Evolutionary conservation across 1,140 invertebrate genomes (phyloP).

Genomic region (Bactericera cockerelli): DNA sequence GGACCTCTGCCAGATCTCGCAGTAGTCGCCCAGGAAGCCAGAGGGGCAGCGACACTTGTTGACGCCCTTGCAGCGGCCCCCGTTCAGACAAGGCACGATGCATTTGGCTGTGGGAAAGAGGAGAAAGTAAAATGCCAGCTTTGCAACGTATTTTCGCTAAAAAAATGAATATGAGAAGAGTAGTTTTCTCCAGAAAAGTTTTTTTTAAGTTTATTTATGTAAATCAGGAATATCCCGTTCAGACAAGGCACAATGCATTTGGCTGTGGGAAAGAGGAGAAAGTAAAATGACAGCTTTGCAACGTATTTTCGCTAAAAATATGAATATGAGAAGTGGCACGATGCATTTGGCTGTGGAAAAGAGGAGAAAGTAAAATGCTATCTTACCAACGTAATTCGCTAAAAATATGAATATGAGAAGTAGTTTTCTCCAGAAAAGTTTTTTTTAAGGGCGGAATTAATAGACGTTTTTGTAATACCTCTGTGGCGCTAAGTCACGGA

Average conservation of each 20-base stretch:
- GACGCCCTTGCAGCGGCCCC: slow-evolving; percentile 64
- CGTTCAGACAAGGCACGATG: slow-evolving; percentile 72
- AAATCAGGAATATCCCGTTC: slow-evolving; percentile 48
- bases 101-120: slow-evolving; percentile 52
- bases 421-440: no score
- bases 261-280: slow-evolving; percentile 36
- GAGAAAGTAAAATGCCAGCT: background rate
- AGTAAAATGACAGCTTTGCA: background rate
- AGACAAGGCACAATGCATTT: slow-evolving; percentile 78
- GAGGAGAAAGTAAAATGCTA: slow-evolving; percentile 6
- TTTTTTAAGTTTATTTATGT: no score
- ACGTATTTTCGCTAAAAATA: background rate
- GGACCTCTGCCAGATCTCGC: slow-evolving; percentile 16
- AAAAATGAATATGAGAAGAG: background rate
- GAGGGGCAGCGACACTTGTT: slow-evolving; percentile 68
- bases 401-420: background rate
- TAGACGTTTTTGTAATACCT: no score
- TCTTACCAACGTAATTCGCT: background rate
- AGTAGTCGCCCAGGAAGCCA: slow-evolving; percentile 51
- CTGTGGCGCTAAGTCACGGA: no score
- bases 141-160: background rate
- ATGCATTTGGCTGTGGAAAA: slow-evolving; percentile 61
- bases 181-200: no score
- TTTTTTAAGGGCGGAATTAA: no score
- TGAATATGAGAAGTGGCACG: slow-evolving; percentile 38